A percentile compares a stretch with the other conserved stretches of the same genome.
phyloP scores from a whole-genome alignment of 1,140 invertebrate species.

The Ectropis grisescens region DNA sequence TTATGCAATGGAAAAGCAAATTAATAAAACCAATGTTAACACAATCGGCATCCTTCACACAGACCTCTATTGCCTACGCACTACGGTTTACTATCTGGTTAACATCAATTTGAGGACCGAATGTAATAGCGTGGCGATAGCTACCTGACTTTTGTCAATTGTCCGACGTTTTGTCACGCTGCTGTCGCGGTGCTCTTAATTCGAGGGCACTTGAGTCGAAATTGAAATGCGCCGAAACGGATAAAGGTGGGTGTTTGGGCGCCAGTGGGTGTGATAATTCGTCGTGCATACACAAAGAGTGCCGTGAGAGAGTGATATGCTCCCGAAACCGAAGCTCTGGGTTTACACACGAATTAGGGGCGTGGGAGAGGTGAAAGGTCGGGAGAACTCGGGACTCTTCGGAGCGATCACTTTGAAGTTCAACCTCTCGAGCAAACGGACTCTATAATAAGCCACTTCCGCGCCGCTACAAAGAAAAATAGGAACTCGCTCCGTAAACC shows the following conservation, averaged over 20 bases:
- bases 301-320: constrained; percentile 53
- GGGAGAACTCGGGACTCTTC: constrained; percentile 18
- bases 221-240: constrained; percentile 27
- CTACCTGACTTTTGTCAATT: constrained; percentile 41
- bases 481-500: too few species aligned
- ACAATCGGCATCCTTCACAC: constrained; percentile 8
- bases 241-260: constrained; percentile 39
- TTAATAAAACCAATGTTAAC: constrained; percentile 4
- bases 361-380: constrained; percentile 65
- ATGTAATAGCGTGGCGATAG: constrained; percentile 16
- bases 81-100: constrained; percentile 33
- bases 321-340: constrained; percentile 48
- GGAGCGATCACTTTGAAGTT: constrained; percentile 16
- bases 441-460: too few species aligned
- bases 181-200: constrained; percentile 18
- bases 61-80: constrained; percentile 6
- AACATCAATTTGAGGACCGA: constrained; percentile 38
- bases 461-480: too few species aligned
- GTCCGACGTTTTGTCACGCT: constrained; percentile 22
- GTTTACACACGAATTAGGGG: constrained; percentile 49
- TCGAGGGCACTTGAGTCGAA: constrained; percentile 11
- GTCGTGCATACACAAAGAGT: constrained; percentile 46
- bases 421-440: constrained; percentile 3
- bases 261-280: constrained; percentile 61
- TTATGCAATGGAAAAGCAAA: constrained; percentile 22